phyloP scores from a whole-genome alignment of 37 sponge, comb jelly and placozoan species.

The Cladorhizidae sp. region DNA sequence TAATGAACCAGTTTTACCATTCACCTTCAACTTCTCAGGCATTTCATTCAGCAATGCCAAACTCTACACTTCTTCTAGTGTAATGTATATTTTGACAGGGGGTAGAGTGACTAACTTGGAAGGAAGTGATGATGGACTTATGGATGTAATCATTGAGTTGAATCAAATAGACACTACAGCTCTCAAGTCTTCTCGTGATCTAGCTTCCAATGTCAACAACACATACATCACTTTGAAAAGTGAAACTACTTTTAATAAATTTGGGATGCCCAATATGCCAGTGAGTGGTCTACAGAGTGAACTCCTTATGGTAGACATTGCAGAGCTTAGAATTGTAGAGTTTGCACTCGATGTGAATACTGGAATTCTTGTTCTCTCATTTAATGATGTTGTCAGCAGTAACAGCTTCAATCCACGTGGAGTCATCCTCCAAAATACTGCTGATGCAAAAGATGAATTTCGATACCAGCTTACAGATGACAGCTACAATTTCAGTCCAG shows the following conservation, averaged over 20 bases:
- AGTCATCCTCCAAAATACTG: constrained; percentile 54
- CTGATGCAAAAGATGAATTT: constrained; percentile 1
- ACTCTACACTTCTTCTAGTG: constrained; percentile 8
- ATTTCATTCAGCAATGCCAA: constrained; percentile 54
- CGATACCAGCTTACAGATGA: constrained; percentile 35
- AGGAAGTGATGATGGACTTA: constrained; percentile 32
- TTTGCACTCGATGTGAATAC: constrained; percentile 71
- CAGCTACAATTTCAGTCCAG: constrained; percentile 40
- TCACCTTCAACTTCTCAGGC: constrained; percentile 66
- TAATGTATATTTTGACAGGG: constrained; percentile 69
- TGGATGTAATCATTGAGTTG: constrained; percentile 51
- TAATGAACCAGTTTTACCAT: constrained; percentile 81
- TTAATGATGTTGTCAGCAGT: constrained; percentile 73
- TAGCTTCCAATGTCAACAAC: constrained; percentile 38
- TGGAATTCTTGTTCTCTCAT: constrained; percentile 63
- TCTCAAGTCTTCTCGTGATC: constrained; percentile 48
- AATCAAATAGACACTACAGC: constrained; percentile 60
- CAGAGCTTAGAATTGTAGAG: constrained; percentile 11
- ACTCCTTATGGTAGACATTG: constrained; percentile 38
- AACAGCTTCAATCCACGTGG: constrained; percentile 58
- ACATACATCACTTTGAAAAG: constrained; percentile 54
- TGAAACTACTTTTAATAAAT: constrained; percentile 61
- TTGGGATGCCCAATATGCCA: constrained; percentile 47
- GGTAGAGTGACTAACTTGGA: constrained; percentile 50
- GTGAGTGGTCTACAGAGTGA: constrained; percentile 11